Conservation (phyloP, 2,888 invertebrate species). For the Hyles lineata region DNA sequence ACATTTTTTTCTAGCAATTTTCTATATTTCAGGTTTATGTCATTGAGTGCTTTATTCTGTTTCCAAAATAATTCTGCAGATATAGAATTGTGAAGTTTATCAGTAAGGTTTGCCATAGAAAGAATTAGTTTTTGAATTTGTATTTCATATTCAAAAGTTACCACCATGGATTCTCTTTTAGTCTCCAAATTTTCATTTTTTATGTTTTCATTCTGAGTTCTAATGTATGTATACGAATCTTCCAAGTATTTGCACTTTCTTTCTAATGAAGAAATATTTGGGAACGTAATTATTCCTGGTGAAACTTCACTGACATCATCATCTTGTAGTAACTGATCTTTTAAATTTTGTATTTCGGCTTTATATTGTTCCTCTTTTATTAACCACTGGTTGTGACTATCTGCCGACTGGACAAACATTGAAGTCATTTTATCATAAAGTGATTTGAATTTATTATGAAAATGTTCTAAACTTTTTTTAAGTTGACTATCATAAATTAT, state of each 20-base stretch:
- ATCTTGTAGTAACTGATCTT: slow-evolving; percentile 57
- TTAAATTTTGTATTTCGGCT: slow-evolving; percentile 74
- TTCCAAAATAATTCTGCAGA: slow-evolving; percentile 79
- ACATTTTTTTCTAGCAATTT: slow-evolving; percentile 62
- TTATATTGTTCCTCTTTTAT: slow-evolving; percentile 77
- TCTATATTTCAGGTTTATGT: slow-evolving; percentile 81
- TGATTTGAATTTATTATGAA: slow-evolving; percentile 72
- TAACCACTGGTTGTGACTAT: slow-evolving; percentile 73
- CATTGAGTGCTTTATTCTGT: slow-evolving; percentile 80
- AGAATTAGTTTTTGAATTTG: slow-evolving; percentile 74
- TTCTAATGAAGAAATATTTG: slow-evolving; percentile 56
- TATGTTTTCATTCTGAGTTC: slow-evolving; percentile 81
- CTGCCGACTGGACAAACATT: slow-evolving; percentile 71
- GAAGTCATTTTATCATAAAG: slow-evolving; percentile 76
- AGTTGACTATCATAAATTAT: slow-evolving; percentile 64
- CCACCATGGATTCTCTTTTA: slow-evolving; percentile 75
- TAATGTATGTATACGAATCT: slow-evolving; percentile 72
- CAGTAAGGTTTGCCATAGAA: slow-evolving; percentile 67
- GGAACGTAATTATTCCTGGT: slow-evolving; percentile 64
- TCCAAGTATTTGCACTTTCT: slow-evolving; percentile 76
- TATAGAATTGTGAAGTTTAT: slow-evolving; percentile 78
- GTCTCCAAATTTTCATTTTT: slow-evolving; percentile 78
- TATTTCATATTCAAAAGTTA: slow-evolving; percentile 69
- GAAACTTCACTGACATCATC: slow-evolving; percentile 71
- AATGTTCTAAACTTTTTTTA: slow-evolving; percentile 69